Percentiles rank a stretch among this genome's conserved stretches.
Conservation (phyloP, 2,797 vertebrate genomes). For the Sebastes oblongus region DNA sequence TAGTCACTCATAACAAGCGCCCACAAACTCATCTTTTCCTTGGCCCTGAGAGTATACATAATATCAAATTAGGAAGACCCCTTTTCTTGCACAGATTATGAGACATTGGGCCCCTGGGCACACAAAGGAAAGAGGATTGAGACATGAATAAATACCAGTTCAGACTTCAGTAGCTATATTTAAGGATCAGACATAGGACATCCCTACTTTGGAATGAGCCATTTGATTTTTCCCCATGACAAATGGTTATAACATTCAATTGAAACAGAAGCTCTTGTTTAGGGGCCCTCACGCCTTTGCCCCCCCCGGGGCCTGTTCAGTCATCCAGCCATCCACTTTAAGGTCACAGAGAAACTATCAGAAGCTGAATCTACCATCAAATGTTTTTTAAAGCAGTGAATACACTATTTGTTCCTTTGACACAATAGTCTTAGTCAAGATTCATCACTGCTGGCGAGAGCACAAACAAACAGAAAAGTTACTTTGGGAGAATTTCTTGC, state of each 20-base stretch:
- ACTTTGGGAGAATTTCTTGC: conserved; percentile 21
- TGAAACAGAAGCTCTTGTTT: background rate
- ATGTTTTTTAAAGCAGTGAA: conserved; percentile 8
- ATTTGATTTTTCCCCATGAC: background rate
- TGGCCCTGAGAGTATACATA: background rate
- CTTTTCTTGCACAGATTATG: background rate
- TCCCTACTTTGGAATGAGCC: background rate
- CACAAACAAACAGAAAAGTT: conserved; percentile 21
- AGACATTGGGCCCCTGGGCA: background rate
- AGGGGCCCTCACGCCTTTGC: background rate
- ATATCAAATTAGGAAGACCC: background rate
- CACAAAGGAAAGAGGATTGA: background rate
- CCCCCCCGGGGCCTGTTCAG: background rate
- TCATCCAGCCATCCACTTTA: background rate
- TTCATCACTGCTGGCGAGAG: conserved; percentile 13
- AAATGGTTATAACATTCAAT: background rate
- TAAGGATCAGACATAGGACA: background rate
- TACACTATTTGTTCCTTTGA: conserved; percentile 5
- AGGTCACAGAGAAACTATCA: background rate
- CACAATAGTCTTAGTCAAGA: conserved; percentile 13
- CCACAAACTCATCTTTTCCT: background rate
- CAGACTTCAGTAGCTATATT: background rate
- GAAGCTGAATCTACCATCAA: background rate
- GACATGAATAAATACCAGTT: background rate
- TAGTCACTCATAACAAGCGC: background rate